phyloP scores from a whole-genome alignment of 2,888 invertebrate genomes.

The Tubulanus polymorphus region DNA sequence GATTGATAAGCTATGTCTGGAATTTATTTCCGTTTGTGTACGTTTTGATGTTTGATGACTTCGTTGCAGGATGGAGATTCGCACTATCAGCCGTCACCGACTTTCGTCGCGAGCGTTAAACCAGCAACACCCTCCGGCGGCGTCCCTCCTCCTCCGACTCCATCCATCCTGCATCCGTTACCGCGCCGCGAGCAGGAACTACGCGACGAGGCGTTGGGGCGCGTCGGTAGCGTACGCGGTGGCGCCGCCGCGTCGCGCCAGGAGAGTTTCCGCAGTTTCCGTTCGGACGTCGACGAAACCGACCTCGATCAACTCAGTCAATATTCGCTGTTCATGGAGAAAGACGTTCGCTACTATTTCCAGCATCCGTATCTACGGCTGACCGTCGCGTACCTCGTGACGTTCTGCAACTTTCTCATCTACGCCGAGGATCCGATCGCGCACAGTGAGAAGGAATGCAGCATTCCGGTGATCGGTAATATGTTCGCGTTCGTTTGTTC shows the following conservation, averaged over 20 bases:
- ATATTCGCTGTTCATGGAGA: conserved; percentile 52
- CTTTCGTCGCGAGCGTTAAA: no score
- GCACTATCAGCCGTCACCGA: no score
- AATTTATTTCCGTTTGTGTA: no score
- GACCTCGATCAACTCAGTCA: conserved; percentile 45
- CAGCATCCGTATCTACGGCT: conserved; percentile 57
- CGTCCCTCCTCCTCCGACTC: no score
- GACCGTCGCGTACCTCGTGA: conserved; percentile 56
- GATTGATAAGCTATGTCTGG: no score
- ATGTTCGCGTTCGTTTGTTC: conserved; percentile 57
- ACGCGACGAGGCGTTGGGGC: no score
- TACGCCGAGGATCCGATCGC: conserved; percentile 59
- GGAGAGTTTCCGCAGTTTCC: neutral
- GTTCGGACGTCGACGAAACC: conserved; percentile 24
- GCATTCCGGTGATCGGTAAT: conserved; percentile 57
- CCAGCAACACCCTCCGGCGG: no score
- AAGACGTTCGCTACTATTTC: conserved; percentile 56
- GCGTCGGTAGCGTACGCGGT: no score
- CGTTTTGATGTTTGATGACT: no score
- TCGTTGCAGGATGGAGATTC: no score
- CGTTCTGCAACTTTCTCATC: conserved; percentile 57
- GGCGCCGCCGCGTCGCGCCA: neutral
- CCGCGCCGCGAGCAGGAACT: no score
- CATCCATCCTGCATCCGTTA: no score
- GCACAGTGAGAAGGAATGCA: conserved; percentile 56